Conservation (phyloP, 2,797 vertebrate genomes). For the Gallinago nigripennis region DNA sequence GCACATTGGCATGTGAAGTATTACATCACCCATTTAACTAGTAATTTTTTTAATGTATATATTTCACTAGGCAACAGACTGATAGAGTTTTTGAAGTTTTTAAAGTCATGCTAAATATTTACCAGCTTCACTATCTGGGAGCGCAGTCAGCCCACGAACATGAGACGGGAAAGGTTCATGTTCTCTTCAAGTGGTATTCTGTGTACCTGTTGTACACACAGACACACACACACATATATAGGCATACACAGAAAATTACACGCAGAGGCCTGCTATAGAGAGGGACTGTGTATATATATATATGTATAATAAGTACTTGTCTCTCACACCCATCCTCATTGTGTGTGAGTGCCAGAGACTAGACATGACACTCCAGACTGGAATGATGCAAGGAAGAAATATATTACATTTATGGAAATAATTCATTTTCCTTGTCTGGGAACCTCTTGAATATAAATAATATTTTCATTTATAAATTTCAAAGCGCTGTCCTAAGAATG, state of each 20-base stretch:
- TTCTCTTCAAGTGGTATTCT: background rate
- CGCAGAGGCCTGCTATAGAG: background rate
- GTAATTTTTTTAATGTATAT: background rate
- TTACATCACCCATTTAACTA: background rate
- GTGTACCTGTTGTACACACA: background rate
- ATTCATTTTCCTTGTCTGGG: constrained; percentile 46
- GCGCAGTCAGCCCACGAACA: accelerated
- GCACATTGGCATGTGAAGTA: background rate
- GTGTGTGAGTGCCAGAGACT: background rate
- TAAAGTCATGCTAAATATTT: background rate
- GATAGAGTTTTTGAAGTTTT: background rate
- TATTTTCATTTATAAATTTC: constrained; percentile 63
- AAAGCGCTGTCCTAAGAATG: constrained; percentile 45
- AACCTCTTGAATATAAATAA: constrained; percentile 58
- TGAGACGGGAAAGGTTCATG: background rate
- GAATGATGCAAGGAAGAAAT: constrained; percentile 32
- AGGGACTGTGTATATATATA: background rate
- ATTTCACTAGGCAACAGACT: background rate
- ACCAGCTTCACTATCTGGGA: background rate
- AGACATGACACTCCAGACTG: constrained; percentile 1
- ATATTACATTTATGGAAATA: constrained; percentile 56
- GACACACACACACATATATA: too few species aligned
- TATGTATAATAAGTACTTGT: background rate
- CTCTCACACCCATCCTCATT: background rate
- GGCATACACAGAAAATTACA: background rate